Evolutionary conservation across 1,140 invertebrate species (phyloP).

Genomic region (Epicauta chinensis): DNA sequence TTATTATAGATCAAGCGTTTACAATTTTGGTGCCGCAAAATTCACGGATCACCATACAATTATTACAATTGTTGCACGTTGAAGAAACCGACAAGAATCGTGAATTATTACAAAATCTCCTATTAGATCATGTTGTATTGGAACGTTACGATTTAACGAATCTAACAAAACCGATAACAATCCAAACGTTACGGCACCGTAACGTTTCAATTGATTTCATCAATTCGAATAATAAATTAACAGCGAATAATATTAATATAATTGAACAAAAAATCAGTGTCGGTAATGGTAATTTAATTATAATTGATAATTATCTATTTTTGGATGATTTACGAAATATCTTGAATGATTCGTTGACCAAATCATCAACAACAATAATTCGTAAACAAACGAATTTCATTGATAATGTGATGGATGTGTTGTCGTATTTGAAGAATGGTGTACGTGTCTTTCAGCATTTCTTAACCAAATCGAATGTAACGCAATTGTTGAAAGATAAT

Average conservation of each 20-base stretch:
- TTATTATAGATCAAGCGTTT: slow-evolving; percentile 51
- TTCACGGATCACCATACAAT: slow-evolving; percentile 20
- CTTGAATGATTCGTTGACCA: too few relatives aligned
- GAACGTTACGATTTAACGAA: slow-evolving; percentile 42
- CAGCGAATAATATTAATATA: slow-evolving; percentile 46
- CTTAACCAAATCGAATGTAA: slow-evolving; percentile 53
- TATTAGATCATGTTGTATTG: slow-evolving; percentile 52
- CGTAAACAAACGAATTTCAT: slow-evolving; percentile 43
- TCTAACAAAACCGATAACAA: slow-evolving; percentile 33
- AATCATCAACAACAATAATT: slow-evolving; percentile 21
- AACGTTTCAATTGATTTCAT: slow-evolving; percentile 45
- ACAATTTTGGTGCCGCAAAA: slow-evolving; percentile 54
- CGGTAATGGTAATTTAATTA: slow-evolving; percentile 44
- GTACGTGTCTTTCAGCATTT: slow-evolving; percentile 60
- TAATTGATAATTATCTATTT: slow-evolving; percentile 47
- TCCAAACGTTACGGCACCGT: slow-evolving; percentile 48
- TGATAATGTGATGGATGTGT: slow-evolving; percentile 52
- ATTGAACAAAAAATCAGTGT: slow-evolving; percentile 40
- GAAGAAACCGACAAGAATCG: slow-evolving; percentile 44
- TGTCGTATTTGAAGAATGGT: slow-evolving; percentile 53
- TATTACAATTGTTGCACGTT: slow-evolving; percentile 22
- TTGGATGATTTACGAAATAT: slow-evolving; percentile 35
- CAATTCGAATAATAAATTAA: slow-evolving; percentile 42
- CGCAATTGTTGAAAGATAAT: slow-evolving; percentile 49
- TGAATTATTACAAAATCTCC: slow-evolving; percentile 47